A percentile compares a stretch with the other conserved stretches of the same genome.
Conservation (phyloP, 2,797 vertebrate genomes). For the Eutrigla gurnardus region DNA sequence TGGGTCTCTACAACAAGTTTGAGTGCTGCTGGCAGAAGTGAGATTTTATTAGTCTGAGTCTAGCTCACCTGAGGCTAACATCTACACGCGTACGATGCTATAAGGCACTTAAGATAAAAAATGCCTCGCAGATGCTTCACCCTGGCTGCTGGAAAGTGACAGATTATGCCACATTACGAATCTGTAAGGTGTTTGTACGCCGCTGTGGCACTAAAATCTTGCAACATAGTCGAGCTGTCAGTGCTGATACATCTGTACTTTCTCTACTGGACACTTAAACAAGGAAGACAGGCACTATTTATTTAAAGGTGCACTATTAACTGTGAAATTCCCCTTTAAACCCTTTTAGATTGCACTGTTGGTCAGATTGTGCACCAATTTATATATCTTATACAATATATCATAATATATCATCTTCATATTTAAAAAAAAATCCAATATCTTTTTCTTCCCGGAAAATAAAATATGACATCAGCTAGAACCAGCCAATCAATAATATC, state of each 20-base stretch:
- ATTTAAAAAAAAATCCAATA: too few species aligned
- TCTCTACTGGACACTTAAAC: background rate
- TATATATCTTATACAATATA: too few species aligned
- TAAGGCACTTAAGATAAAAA: conserved; percentile 35
- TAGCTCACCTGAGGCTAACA: conserved; percentile 36
- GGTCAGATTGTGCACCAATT: background rate
- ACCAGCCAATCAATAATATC: too few species aligned
- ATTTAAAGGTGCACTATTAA: conserved; percentile 19
- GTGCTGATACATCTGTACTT: background rate
- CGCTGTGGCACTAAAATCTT: conserved; percentile 13
- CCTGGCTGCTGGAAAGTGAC: conserved; percentile 25
- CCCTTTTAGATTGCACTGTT: too few species aligned
- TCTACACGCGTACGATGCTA: conserved; percentile 20
- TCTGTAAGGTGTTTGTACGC: conserved; percentile 16
- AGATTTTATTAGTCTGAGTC: conserved; percentile 50
- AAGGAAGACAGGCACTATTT: conserved; percentile 6
- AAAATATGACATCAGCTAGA: too few species aligned
- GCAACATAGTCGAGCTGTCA: conserved; percentile 8
- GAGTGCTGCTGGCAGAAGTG: conserved; percentile 35
- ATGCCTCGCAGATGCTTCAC: conserved; percentile 16
- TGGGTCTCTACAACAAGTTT: conserved; percentile 32
- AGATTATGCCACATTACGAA: conserved; percentile 45
- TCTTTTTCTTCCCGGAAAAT: too few species aligned
- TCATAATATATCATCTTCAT: too few species aligned
- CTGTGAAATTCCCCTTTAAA: background rate